Base-by-base conservation (phyloP, 2,888 invertebrate genomes). In the Drosophila affinis region DNA sequence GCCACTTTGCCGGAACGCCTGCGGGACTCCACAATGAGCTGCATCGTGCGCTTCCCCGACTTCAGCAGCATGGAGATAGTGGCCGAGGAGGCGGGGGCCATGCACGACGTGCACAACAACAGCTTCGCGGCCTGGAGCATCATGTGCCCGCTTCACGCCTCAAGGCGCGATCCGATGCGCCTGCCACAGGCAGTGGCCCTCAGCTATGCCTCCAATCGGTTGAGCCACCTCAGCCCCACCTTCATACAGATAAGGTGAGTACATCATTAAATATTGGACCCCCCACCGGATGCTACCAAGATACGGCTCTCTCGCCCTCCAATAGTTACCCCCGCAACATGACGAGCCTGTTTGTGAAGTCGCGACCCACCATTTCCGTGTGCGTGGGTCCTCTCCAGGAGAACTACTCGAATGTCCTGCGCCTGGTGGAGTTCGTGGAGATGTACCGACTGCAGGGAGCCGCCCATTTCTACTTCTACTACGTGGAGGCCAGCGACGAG, bases 351-450 rank as follows among this genome's bases (percentile, higher is more conserved):
- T 85, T 91, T 51, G 70, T 55, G 17, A 80, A 84, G 47, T 90
- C 91, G 1, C 83, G 81, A 0, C 78, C 89, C 3, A 74, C 75
- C 12, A 72, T 93, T 49, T 89, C 93, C 18, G 83, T 93, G 61
- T 93, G 93, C 72, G 89, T 92, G 7, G 92, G 92, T 14, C 93
- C 93, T 0, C 53, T 93, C 39, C 93, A 93, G 73, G 89, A 90
- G 48, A 82, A 91, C 52, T 93, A 92, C 79, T 86, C 91, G 61
- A 82, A 92, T 65, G 92, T 91, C 2, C 76, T 93, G 17, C 91
- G 92, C n/a, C 67, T 93, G 27, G 91, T 92, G 3, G 93, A 93
- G 77, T 93, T 93, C 70, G 89, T 93, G 44, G 93, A 93, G 76
- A 91, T 93, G 76, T 92, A 93, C 71, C 88, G 90, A 3, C 75